Conservation (phyloP, 2,797 vertebrate genomes). For the Prionace glauca region DNA sequence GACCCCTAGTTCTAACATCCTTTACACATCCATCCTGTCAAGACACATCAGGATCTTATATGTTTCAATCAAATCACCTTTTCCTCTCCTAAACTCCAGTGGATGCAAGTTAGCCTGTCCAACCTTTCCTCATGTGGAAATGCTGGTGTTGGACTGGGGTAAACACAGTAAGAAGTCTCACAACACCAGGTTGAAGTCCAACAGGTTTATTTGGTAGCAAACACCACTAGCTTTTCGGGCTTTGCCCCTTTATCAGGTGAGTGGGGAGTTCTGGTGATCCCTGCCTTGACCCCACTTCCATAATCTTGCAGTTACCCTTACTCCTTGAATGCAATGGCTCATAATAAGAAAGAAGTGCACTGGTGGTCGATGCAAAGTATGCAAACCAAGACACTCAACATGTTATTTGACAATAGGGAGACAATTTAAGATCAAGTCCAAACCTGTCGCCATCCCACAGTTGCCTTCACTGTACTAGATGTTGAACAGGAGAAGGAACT, state of each 20-base stretch:
- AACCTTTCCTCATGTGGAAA: not conserved
- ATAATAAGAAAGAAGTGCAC: not conserved
- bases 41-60: not conserved
- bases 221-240: too few species aligned
- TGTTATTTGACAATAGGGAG: not conserved
- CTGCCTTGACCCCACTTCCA: not conserved
- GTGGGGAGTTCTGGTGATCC: not conserved
- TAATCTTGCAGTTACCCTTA: not conserved
- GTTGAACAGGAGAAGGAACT: not conserved
- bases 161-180: too few species aligned
- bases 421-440: not conserved
- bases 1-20: too few species aligned
- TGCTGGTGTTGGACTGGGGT: too few species aligned
- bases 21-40: not conserved
- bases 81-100: not conserved
- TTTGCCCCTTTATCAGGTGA: too few species aligned
- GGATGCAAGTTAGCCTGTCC: not conserved
- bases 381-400: not conserved
- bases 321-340: not conserved
- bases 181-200: too few species aligned
- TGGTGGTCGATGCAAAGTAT: not conserved
- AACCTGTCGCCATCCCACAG: not conserved
- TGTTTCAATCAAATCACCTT: not conserved
- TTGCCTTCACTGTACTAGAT: not conserved
- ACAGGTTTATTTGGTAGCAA: too few species aligned